These are phyloP conservation scores for Fragum sueziense DNA, from an alignment of 2,888 invertebrate species.

Conservation along the genomic window DNA sequence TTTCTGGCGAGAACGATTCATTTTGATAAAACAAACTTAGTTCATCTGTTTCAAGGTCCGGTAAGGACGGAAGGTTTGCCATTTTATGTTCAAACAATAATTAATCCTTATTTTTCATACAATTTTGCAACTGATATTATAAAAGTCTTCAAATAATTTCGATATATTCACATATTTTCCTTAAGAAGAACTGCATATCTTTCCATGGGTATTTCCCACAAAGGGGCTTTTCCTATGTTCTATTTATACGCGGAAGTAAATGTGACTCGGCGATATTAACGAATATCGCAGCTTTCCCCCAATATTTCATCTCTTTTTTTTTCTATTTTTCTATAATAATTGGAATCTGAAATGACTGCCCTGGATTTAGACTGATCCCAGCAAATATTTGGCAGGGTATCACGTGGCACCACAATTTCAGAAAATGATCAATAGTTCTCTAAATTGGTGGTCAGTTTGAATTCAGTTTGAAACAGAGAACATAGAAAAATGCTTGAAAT, in stretches of 20 bases:
- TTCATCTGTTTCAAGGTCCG: conserved; percentile 9
- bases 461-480: no score
- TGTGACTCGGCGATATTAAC: neutral
- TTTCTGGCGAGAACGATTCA: neutral
- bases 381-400: no score
- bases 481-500: no score
- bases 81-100: neutral
- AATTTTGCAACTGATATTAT: neutral
- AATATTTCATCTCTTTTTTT: no score
- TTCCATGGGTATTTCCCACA: conserved; percentile 7
- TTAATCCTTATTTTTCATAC: neutral
- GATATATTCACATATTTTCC: neutral
- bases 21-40: neutral
- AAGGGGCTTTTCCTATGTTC: conserved; percentile 5
- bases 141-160: neutral
- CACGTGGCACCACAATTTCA: no score
- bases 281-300: no score
- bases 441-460: no score
- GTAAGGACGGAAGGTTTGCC: conserved; percentile 8
- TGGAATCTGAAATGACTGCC: no score
- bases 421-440: no score
- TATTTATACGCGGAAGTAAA: conserved; percentile 17
- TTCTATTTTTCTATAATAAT: no score
- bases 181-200: no score
- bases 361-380: no score